Percentiles rank a stretch among this genome's conserved stretches.
Evolutionary conservation across 37 sponge, comb jelly and placozoan species (phyloP).

Genomic region (Tethya wilhelma): DNA sequence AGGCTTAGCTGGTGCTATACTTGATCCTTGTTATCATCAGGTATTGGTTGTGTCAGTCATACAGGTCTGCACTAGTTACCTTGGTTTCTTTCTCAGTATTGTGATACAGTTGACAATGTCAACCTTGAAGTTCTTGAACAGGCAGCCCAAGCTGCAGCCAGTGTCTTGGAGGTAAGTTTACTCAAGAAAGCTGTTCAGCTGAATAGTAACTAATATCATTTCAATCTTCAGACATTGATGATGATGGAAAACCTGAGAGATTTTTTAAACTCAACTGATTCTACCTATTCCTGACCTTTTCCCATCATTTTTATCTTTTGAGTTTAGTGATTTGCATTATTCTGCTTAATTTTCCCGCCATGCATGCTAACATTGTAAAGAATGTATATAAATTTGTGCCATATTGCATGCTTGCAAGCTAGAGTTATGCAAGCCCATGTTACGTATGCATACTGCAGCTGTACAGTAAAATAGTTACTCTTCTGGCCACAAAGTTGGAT

Average conservation of each 20-base stretch:
- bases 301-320: too few relatives aligned
- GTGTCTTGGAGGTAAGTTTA: slow-evolving; percentile 58
- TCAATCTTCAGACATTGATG: slow-evolving; percentile 46
- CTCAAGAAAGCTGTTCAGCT: background rate
- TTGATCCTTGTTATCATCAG: slow-evolving; percentile 87
- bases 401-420: too few relatives aligned
- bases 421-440: too few relatives aligned
- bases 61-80: background rate
- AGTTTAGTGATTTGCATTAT: too few relatives aligned
- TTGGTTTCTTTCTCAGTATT: slow-evolving; percentile 4
- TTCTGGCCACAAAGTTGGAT: too few relatives aligned
- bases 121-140: slow-evolving; percentile 41
- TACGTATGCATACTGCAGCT: too few relatives aligned
- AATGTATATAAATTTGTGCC: too few relatives aligned
- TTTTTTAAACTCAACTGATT: too few relatives aligned
- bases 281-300: too few relatives aligned
- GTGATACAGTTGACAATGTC: slow-evolving; percentile 82
- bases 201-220: background rate
- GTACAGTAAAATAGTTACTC: too few relatives aligned
- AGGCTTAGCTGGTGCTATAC: slow-evolving; percentile 72
- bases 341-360: too few relatives aligned
- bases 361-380: too few relatives aligned
- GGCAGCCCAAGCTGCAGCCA: slow-evolving; percentile 78
- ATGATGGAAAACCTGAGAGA: slow-evolving; percentile 44
- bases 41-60: slow-evolving; percentile 12